Evolutionary conservation across 2,113 vertebrate genomes (phyloP).

Genomic region (Nycticebus coucang): DNA sequence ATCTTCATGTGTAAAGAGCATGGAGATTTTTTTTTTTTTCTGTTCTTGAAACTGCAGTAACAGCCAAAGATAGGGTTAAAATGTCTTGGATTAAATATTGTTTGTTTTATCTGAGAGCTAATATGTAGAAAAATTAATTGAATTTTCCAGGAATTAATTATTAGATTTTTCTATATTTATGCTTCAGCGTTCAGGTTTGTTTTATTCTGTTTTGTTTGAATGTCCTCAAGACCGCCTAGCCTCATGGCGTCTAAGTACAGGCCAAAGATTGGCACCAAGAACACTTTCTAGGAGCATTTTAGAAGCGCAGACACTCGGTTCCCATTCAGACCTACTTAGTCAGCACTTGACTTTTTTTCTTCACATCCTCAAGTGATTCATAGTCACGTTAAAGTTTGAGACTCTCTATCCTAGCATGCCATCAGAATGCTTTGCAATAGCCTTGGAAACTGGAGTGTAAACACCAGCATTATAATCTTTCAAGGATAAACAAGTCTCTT

Average conservation of each 20-base stretch:
- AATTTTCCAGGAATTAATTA: neutral
- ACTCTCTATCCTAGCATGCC: neutral
- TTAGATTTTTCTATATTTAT: neutral
- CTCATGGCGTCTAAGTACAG: neutral
- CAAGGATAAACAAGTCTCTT: conserved; percentile 8
- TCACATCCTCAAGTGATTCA: conserved; percentile 19
- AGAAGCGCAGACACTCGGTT: neutral
- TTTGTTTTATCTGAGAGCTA: neutral
- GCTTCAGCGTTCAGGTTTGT: neutral
- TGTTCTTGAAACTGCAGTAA: neutral
- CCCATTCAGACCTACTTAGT: neutral
- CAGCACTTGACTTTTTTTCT: conserved; percentile 6
- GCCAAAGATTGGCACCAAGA: neutral
- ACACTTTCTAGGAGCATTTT: neutral
- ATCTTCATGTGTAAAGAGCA: neutral
- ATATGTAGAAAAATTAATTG: neutral
- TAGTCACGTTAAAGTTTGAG: neutral
- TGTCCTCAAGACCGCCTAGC: neutral
- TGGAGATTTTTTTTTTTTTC: neutral
- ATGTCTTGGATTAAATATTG: neutral
- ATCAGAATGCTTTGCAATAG: conserved; percentile 42
- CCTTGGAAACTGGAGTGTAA: neutral
- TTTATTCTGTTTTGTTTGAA: neutral
- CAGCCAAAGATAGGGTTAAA: neutral
- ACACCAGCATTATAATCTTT: neutral